Evolutionary conservation across 2,888 invertebrate species (phyloP).

Genomic region (Hirtodrosophila histrioides): DNA sequence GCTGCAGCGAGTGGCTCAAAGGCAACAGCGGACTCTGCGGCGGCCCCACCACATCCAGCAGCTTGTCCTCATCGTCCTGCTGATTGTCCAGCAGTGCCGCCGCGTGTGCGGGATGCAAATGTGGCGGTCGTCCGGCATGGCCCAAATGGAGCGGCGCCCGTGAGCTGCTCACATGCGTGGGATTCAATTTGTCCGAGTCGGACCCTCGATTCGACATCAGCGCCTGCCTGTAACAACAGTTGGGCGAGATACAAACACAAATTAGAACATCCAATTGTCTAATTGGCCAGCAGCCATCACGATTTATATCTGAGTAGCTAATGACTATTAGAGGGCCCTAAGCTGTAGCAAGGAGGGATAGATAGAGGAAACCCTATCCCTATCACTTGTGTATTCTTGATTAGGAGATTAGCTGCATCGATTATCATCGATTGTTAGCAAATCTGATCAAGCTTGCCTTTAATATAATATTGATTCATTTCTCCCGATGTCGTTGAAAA

Average conservation of each 20-base stretch:
- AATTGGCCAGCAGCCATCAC: no score
- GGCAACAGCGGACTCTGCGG: slow-evolving; percentile 91
- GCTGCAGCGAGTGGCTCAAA: slow-evolving; percentile 85
- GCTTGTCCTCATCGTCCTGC: slow-evolving; percentile 92
- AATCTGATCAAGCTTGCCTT: no score
- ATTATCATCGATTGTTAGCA: no score
- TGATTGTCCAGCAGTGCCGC: slow-evolving; percentile 84
- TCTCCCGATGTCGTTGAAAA: no score
- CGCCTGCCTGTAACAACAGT: slow-evolving; percentile 89
- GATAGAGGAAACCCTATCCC: no score
- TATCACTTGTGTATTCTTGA: no score
- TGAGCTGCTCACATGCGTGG: slow-evolving; percentile 86
- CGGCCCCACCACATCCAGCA: slow-evolving; percentile 94
- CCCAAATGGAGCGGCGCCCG: slow-evolving; percentile 83
- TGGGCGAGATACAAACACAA: slow-evolving; percentile 78
- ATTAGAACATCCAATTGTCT: slow-evolving; percentile 83
- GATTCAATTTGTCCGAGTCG: slow-evolving; percentile 85
- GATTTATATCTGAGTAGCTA: no score
- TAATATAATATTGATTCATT: no score
- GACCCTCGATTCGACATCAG: slow-evolving; percentile 84
- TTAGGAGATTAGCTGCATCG: no score
- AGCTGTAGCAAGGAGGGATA: no score
- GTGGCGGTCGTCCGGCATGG: slow-evolving; percentile 83
- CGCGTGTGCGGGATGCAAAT: slow-evolving; percentile 78
- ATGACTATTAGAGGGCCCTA: no score